Conservation (phyloP, 2,888 invertebrate species). For the Stramonita haemastoma region DNA sequence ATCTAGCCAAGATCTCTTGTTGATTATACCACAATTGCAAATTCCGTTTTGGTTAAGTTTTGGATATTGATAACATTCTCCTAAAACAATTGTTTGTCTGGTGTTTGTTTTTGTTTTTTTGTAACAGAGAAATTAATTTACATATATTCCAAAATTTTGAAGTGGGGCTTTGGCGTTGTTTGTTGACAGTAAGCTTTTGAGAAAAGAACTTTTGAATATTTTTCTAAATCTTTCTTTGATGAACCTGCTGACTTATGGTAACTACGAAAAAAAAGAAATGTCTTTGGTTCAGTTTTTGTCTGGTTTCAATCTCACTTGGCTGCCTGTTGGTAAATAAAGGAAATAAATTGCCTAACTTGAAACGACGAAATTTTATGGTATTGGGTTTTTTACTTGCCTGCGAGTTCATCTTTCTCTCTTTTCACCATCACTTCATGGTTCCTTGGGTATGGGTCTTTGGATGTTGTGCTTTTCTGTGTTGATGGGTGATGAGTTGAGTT, state of each 20-base stretch:
- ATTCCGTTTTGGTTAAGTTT: too few species aligned
- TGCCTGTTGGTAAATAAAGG: not conserved
- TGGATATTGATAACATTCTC: too few species aligned
- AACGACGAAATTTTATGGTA: not conserved
- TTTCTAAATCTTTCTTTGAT: too few species aligned
- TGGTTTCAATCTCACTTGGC: not conserved
- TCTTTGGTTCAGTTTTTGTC: not conserved
- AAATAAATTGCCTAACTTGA: not conserved
- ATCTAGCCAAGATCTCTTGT: not conserved
- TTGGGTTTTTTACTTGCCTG: not conserved
- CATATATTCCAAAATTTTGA: too few species aligned
- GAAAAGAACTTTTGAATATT: too few species aligned
- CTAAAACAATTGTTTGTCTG: too few species aligned
- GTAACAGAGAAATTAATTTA: too few species aligned
- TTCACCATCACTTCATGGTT: not conserved
- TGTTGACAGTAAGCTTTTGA: too few species aligned
- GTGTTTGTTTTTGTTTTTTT: too few species aligned
- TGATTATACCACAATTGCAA: not conserved
- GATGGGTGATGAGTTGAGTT: not conserved
- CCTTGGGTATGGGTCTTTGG: not conserved
- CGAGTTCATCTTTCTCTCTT: constrained; percentile 5
- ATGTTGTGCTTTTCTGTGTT: not conserved
- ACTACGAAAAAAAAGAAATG: not conserved
- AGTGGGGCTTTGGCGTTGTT: too few species aligned
- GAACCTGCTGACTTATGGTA: too few species aligned